Evolutionary conservation across 1,140 invertebrate genomes (phyloP).

Genomic region (Diprion similis): DNA sequence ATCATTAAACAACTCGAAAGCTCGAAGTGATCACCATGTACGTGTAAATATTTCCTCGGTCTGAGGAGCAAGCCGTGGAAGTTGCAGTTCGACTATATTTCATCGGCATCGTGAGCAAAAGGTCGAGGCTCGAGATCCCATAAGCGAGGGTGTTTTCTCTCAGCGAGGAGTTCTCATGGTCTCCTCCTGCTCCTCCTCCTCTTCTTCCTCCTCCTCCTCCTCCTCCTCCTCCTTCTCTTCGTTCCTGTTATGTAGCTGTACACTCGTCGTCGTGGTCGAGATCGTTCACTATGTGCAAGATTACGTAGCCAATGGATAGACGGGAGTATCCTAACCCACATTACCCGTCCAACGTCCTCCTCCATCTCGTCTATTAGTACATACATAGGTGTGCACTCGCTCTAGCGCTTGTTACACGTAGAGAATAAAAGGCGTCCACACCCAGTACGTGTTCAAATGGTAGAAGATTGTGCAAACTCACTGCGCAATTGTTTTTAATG

Average conservation of each 20-base stretch:
- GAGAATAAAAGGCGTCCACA: not conserved
- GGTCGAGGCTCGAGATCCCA: not conserved
- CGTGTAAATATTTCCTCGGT: no score
- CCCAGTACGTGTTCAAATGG: not conserved
- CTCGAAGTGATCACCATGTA: no score
- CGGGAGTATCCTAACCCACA: not conserved
- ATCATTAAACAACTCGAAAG: no score
- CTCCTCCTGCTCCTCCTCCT: not conserved
- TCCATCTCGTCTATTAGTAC: no score
- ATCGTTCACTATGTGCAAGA: not conserved
- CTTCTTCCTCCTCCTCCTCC: no score
- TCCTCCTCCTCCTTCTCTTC: not conserved
- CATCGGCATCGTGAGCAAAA: not conserved
- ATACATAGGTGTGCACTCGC: not conserved
- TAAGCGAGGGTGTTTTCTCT: slow-evolving; percentile 1
- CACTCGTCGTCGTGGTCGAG: not conserved
- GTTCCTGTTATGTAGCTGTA: not conserved
- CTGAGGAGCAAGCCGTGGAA: no score
- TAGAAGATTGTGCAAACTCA: no score
- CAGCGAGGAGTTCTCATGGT: slow-evolving; percentile 1
- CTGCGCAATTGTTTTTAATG: no score
- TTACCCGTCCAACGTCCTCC: not conserved
- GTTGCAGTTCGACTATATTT: not conserved
- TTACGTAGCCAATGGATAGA: not conserved
- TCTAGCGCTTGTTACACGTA: no score